phyloP scores from a whole-genome alignment of 2,797 vertebrate genomes.

The Odontamblyopus rebecca region DNA sequence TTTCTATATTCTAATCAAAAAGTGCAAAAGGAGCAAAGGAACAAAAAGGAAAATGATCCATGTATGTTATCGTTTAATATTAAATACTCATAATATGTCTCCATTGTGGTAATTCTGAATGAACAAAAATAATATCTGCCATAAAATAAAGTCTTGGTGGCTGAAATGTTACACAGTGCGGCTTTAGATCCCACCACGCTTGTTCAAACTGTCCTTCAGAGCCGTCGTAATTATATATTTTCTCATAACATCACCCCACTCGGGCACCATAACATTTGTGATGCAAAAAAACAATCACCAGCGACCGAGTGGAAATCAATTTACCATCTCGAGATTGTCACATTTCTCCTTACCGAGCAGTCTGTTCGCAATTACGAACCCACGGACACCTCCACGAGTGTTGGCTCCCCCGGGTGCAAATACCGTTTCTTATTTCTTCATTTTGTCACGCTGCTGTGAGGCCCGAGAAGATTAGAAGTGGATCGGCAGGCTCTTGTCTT shows the following conservation, averaged over 20 bases:
- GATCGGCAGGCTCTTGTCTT: conserved; percentile 61
- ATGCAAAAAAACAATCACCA: conserved; percentile 50
- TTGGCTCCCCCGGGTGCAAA: conserved; percentile 62
- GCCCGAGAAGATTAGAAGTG: conserved; percentile 64
- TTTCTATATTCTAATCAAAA: too few relatives aligned
- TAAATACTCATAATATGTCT: too few relatives aligned
- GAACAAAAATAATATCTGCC: too few relatives aligned
- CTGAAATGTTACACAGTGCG: background rate
- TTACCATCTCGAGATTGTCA: conserved; percentile 71
- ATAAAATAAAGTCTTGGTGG: too few relatives aligned
- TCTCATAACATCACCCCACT: conserved; percentile 30
- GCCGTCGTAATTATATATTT: background rate
- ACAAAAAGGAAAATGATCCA: too few relatives aligned
- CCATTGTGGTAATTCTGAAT: too few relatives aligned
- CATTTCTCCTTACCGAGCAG: conserved; percentile 61
- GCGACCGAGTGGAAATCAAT: conserved; percentile 76
- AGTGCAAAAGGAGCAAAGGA: too few relatives aligned
- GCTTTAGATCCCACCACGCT: background rate
- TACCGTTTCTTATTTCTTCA: conserved; percentile 40
- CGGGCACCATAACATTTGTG: conserved; percentile 24
- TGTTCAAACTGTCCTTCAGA: conserved; percentile 32
- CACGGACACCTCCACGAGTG: conserved; percentile 53
- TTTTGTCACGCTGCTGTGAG: conserved; percentile 37
- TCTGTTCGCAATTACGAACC: conserved; percentile 68
- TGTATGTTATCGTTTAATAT: too few relatives aligned